Evolutionary conservation across 2,888 invertebrate genomes (phyloP).

Genomic region (Acleris holmiana): DNA sequence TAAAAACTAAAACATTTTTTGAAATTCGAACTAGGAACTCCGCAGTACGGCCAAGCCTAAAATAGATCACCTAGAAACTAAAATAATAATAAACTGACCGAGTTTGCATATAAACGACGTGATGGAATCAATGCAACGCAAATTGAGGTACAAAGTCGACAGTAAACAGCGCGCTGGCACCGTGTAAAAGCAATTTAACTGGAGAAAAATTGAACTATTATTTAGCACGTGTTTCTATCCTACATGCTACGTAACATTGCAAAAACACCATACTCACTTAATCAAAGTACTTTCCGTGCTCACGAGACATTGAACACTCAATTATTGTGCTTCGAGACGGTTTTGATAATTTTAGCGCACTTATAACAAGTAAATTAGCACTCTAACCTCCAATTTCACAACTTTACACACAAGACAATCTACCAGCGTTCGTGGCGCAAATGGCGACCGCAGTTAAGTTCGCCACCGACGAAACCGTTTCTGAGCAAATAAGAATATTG

Average conservation of each 20-base stretch:
- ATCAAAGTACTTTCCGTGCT: conserved; percentile 57
- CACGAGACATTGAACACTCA: conserved; percentile 47
- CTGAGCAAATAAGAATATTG: conserved; percentile 46
- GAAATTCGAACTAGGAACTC: conserved; percentile 53
- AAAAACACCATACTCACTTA: conserved; percentile 63
- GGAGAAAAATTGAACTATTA: conserved; percentile 54
- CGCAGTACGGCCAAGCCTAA: conserved; percentile 58
- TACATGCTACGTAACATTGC: conserved; percentile 53
- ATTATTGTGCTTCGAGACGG: conserved; percentile 48
- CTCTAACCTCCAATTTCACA: conserved; percentile 76
- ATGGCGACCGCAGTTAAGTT: conserved; percentile 79
- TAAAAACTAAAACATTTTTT: conserved; percentile 40
- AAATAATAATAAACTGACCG: conserved; percentile 61
- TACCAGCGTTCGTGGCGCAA: conserved; percentile 80
- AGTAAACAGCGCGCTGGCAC: conserved; percentile 45
- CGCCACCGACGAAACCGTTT: conserved; percentile 41
- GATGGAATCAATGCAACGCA: conserved; percentile 36
- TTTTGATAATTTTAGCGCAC: conserved; percentile 60
- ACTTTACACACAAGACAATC: conserved; percentile 65
- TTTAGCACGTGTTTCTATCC: conserved; percentile 66
- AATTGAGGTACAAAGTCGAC: conserved; percentile 54
- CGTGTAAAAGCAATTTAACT: conserved; percentile 58
- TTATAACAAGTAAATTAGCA: conserved; percentile 62
- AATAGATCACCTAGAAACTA: conserved; percentile 71
- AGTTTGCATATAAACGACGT: conserved; percentile 40